phyloP scores from a whole-genome alignment of 2,113 vertebrate species.

The Sclerurus mexicanus region DNA sequence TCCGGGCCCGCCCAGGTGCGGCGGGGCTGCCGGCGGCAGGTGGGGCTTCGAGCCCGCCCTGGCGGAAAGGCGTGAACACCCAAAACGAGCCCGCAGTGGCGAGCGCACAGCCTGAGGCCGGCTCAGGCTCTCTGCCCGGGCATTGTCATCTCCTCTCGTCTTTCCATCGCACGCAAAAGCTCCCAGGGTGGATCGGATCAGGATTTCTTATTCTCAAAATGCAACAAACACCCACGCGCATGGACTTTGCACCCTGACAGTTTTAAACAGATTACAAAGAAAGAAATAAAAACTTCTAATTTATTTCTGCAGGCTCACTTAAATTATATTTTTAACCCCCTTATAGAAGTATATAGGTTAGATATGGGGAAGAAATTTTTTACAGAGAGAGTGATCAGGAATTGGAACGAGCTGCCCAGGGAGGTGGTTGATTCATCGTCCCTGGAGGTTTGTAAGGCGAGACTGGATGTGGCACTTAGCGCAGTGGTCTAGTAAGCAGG shows the following conservation, averaged over 20 bases:
- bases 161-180: no score
- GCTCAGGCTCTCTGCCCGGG: rapidly evolving
- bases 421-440: no score
- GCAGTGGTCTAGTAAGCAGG: no score
- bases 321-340: neutral
- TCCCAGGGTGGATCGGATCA: no score
- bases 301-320: neutral
- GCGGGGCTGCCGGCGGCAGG: neutral
- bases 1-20: neutral
- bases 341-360: neutral
- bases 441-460: no score
- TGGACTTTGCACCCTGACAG: neutral
- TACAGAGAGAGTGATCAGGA: no score
- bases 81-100: rapidly evolving
- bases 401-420: no score
- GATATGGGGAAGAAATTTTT: no score
- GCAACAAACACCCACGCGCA: neutral
- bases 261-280: neutral
- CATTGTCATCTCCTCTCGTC: neutral
- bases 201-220: neutral
- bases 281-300: neutral
- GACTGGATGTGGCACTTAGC: no score
- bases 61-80: rapidly evolving
- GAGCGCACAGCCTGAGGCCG: neutral
- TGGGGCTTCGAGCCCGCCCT: no score